phyloP scores from a whole-genome alignment of 1,140 invertebrate species.

The Drosophila sulfurigaster region DNA sequence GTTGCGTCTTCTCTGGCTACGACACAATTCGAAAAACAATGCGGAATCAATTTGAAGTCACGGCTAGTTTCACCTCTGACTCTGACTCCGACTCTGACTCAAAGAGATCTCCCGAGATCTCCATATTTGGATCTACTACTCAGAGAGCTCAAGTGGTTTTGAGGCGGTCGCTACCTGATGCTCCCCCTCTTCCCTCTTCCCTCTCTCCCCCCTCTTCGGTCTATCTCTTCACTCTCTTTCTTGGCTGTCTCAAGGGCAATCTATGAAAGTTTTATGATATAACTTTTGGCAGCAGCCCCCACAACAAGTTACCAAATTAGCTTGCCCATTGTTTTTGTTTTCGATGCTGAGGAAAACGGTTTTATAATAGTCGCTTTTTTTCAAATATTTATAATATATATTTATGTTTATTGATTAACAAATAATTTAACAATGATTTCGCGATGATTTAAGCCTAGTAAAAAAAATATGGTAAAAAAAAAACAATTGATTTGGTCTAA shows the following conservation, averaged over 20 bases:
- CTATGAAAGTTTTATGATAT: constrained; percentile 47
- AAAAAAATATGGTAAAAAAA: constrained; percentile 62
- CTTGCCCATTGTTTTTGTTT: not conserved
- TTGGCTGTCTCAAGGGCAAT: constrained; percentile 26
- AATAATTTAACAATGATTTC: constrained; percentile 54
- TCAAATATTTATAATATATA: not conserved
- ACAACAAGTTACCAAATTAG: constrained; percentile 40
- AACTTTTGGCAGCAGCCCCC: constrained; percentile 15
- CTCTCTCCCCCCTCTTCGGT: not conserved
- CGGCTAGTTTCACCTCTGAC: constrained; percentile 29
- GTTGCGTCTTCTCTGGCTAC: not conserved
- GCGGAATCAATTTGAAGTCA: constrained; percentile 29
- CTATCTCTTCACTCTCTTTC: not conserved
- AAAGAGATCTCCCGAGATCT: not conserved
- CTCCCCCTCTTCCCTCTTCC: not conserved
- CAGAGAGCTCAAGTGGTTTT: constrained; percentile 6
- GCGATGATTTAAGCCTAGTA: constrained; percentile 61
- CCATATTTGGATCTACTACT: constrained; percentile 14
- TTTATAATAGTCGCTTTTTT: not conserved
- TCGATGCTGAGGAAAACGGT: no score
- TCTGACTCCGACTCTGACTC: not conserved
- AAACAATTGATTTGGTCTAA: constrained; percentile 76
- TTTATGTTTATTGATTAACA: constrained; percentile 45
- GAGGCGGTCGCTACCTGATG: not conserved
- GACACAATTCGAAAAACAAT: not conserved